Evolutionary conservation across 1,140 invertebrate species (phyloP), one percentile per base, ranked within the genome.

Genomic region (Drosophila orosa): DNA sequence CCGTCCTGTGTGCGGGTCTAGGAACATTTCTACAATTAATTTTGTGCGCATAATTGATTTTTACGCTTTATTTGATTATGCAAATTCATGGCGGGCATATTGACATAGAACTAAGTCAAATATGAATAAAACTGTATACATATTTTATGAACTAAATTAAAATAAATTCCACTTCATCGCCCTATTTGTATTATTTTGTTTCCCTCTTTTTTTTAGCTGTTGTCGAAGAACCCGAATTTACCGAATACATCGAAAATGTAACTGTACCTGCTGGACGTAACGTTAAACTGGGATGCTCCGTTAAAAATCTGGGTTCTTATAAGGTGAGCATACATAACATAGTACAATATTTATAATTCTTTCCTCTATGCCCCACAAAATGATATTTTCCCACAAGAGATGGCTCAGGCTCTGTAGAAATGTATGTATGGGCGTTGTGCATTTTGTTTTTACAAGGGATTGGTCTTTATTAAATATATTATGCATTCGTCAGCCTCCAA

Each of bases 271-370:
- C 96, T 54, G 97, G 97, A 66, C 94, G 97, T 63, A 97, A 95
- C 86, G 96, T 98, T 44, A 96, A 96, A 90, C 94, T 98, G 73
- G 96, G 97, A 9, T 98, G 97, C 92, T 96, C 96, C 10, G 97
- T 98, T 44, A 97, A 97, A 90, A 97, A 98, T 92, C 94, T 98
- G 22, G 97, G 97, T 58, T 94, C 95, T 12, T 97, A 95, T 90
- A 97, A 96, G 94, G 96, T 96, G 93, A 81, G 79, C 10, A 24
- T 33, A 35, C 9, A 9, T 8, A 8, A 8, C 9, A 29, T 0
- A n/a, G n/a, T n/a, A n/a, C n/a, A n/a, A n/a, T n/a, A 29, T 2
- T 7, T 29, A 9, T 29, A 29, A 29, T 8, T 9, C 9, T 8
- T 29, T 29, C 9, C 27, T 9, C 0, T 3, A 29, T 29, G 27